Percentiles rank a stretch among this genome's conserved stretches.
Evolutionary conservation across 2,888 invertebrate species (phyloP).

Genomic region (Oegoconia quadripuncta): DNA sequence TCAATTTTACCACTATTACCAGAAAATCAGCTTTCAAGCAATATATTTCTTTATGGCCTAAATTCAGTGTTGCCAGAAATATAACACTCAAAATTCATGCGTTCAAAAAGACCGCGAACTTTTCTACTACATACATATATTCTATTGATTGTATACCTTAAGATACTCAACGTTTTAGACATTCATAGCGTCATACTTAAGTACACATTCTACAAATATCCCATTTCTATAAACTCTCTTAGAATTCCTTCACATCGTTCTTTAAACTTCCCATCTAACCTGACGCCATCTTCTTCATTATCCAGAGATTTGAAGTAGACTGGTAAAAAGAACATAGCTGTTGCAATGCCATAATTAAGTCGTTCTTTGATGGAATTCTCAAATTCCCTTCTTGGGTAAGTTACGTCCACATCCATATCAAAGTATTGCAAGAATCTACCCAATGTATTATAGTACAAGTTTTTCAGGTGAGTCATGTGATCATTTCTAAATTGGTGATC

Average conservation of each 20-base stretch:
- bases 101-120: no score
- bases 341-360: slow-evolving; percentile 39
- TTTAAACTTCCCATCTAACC: not conserved
- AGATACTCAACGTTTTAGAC: no score
- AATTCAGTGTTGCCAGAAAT: no score
- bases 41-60: no score
- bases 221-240: not conserved
- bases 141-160: no score
- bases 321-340: slow-evolving; percentile 27
- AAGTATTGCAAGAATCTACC: slow-evolving; percentile 36
- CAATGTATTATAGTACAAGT: slow-evolving; percentile 37
- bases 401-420: slow-evolving; percentile 28
- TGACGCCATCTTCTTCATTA: not conserved
- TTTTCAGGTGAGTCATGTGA: slow-evolving; percentile 35
- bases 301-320: not conserved
- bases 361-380: slow-evolving; percentile 35
- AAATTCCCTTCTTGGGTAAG: slow-evolving; percentile 36
- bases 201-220: no score
- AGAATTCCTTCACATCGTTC: not conserved
- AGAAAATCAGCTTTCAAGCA: no score
- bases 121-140: no score
- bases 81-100: no score
- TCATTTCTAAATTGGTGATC: slow-evolving; percentile 38
- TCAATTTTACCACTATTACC: no score
- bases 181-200: no score